Conservation (phyloP, 2,888 invertebrate genomes). For the Melolontha melolontha region DNA sequence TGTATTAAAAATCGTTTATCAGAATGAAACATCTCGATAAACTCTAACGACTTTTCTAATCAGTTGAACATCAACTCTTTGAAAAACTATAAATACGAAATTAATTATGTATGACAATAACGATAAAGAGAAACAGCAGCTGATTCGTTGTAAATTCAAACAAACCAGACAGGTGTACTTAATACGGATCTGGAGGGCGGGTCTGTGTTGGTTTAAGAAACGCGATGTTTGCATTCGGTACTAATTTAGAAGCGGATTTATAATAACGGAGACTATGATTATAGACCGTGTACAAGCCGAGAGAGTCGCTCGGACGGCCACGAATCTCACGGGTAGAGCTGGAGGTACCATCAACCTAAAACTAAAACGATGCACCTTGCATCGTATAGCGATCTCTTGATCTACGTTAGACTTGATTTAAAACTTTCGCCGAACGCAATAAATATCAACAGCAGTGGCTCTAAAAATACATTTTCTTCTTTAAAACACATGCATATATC, state of each 20-base stretch:
- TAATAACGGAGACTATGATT: conserved; percentile 56
- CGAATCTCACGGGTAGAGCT: no score
- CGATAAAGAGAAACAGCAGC: conserved; percentile 50
- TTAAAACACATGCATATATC: conserved; percentile 19
- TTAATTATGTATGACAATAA: conserved; percentile 32
- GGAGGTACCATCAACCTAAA: no score
- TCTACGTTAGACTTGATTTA: conserved; percentile 6
- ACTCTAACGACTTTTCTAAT: conserved; percentile 10
- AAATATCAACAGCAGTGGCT: not conserved
- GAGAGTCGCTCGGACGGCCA: no score
- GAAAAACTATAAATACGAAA: conserved; percentile 25
- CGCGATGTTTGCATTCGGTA: conserved; percentile 60
- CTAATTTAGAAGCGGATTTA: conserved; percentile 54
- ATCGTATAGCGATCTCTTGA: no score
- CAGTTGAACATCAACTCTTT: conserved; percentile 1
- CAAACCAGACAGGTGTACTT: conserved; percentile 57
- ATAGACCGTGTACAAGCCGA: conserved; percentile 53
- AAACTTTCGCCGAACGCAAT: conserved; percentile 12
- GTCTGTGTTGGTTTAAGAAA: conserved; percentile 60
- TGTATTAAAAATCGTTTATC: not conserved
- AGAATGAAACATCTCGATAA: not conserved
- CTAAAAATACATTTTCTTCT: conserved; percentile 2
- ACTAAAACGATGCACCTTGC: no score
- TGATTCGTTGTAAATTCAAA: conserved; percentile 59
- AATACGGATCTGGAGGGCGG: conserved; percentile 53